A percentile compares a stretch with the other conserved stretches of the same genome.
These are phyloP conservation scores for Ips typographus DNA, from an alignment of 1,140 invertebrate genomes.

Conservation along the genomic window DNA sequence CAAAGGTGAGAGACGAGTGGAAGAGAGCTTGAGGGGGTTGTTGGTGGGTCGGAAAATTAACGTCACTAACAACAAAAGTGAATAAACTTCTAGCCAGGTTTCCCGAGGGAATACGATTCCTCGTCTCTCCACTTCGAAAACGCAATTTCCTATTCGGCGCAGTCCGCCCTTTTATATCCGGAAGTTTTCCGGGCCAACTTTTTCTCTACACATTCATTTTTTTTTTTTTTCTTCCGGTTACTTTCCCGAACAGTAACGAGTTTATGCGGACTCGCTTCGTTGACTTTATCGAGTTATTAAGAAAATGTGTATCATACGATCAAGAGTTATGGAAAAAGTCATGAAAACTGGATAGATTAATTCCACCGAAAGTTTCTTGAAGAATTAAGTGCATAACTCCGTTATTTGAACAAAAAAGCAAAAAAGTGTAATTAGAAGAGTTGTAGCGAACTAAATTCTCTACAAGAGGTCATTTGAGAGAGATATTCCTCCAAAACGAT, in stretches of 20 bases:
- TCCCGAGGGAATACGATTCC: conserved; percentile 14
- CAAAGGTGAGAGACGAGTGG: no score
- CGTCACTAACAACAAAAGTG: conserved; percentile 10
- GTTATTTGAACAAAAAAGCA: no score
- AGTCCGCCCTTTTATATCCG: conserved; percentile 19
- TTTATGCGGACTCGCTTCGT: conserved; percentile 3
- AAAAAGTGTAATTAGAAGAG: no score
- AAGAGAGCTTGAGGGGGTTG: neutral
- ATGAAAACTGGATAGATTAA: no score
- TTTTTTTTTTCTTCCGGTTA: conserved; percentile 10
- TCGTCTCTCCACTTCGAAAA: conserved; percentile 19
- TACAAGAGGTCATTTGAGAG: no score
- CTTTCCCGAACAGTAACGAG: conserved; percentile 18
- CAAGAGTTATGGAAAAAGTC: no score
- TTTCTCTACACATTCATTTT: conserved; percentile 22
- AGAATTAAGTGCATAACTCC: no score
- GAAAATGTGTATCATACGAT: no score
- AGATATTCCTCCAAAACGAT: no score
- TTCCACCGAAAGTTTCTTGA: no score
- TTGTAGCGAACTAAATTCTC: no score
- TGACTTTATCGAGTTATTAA: no score
- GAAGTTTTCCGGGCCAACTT: conserved; percentile 21
- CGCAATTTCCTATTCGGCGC: conserved; percentile 20
- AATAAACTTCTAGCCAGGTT: conserved; percentile 6
- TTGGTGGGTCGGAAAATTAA: neutral